Conservation (phyloP, 2,113 vertebrate species). For the Phalacrocorax aristotelis region DNA sequence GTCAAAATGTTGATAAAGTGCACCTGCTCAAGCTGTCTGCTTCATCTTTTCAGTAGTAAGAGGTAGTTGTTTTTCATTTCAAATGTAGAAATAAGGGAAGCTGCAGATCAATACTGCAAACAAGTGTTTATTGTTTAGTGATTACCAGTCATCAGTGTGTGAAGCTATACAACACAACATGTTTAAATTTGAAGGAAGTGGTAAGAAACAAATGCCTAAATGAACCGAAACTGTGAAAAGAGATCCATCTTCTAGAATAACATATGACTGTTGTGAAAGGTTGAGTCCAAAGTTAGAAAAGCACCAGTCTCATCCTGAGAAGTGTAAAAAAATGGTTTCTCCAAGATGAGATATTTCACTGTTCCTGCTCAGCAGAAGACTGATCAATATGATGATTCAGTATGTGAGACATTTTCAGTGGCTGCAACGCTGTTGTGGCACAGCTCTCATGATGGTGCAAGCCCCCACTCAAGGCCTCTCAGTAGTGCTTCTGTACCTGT, state of each 20-base stretch:
- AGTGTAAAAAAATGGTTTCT: background rate
- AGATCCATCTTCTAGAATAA: background rate
- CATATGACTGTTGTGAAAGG: background rate
- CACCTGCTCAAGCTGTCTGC: background rate
- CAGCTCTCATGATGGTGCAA: background rate
- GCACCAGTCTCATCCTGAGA: background rate
- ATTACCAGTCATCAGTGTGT: background rate
- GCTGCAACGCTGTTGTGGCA: background rate
- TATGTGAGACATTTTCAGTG: background rate
- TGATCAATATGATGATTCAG: background rate
- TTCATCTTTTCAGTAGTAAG: background rate
- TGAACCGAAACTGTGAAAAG: background rate
- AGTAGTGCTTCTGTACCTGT: background rate
- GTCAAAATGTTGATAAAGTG: background rate
- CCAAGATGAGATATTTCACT: background rate
- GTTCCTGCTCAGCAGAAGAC: background rate
- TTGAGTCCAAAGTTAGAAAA: background rate
- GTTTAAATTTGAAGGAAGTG: background rate
- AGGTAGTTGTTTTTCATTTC: background rate
- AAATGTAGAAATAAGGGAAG: background rate
- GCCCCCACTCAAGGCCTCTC: background rate
- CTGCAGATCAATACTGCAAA: constrained; percentile 14
- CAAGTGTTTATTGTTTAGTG: constrained; percentile 38
- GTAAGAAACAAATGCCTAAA: background rate
- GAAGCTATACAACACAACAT: background rate